Percentiles rank a stretch among this genome's conserved stretches.
Conservation (phyloP, 2,797 vertebrate genomes). For the Acestrorhynchus altus region DNA sequence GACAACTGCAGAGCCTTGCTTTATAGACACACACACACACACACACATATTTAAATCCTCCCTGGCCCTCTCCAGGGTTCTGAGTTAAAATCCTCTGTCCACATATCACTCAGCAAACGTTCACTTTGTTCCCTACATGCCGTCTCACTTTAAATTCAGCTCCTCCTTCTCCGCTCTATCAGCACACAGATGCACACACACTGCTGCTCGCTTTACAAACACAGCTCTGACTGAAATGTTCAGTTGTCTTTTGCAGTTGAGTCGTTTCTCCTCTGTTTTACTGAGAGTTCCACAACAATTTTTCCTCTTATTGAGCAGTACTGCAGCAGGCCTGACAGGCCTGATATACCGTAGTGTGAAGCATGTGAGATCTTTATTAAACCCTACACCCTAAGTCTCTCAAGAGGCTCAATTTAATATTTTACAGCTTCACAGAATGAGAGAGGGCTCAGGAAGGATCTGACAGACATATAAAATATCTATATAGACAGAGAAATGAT, state of each 20-base stretch:
- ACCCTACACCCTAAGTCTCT: not conserved
- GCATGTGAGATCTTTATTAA: not conserved
- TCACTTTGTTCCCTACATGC: slow-evolving; percentile 32
- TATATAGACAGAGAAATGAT: not conserved
- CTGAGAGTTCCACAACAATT: not conserved
- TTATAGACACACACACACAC: slow-evolving; percentile 61
- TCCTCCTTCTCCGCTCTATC: slow-evolving; percentile 10
- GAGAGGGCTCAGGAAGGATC: not conserved
- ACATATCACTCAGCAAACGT: slow-evolving; percentile 23
- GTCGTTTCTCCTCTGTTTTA: not conserved
- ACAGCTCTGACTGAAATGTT: not conserved
- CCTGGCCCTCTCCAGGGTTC: slow-evolving; percentile 45
- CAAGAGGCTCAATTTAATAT: slow-evolving; percentile 1
- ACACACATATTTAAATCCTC: slow-evolving; percentile 65
- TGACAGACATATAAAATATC: slow-evolving; percentile 4
- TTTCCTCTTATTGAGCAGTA: not conserved
- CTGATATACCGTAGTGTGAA: not conserved
- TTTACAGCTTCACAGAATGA: slow-evolving; percentile 4
- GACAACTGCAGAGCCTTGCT: slow-evolving; percentile 58
- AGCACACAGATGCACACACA: not conserved
- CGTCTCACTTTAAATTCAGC: slow-evolving; percentile 8
- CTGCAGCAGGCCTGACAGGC: not conserved
- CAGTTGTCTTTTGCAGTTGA: not conserved
- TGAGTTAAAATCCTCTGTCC: slow-evolving; percentile 44
- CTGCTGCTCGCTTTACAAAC: not conserved